phyloP scores from a whole-genome alignment of 2,888 invertebrate species.

The Holacanthella duospinosa region DNA sequence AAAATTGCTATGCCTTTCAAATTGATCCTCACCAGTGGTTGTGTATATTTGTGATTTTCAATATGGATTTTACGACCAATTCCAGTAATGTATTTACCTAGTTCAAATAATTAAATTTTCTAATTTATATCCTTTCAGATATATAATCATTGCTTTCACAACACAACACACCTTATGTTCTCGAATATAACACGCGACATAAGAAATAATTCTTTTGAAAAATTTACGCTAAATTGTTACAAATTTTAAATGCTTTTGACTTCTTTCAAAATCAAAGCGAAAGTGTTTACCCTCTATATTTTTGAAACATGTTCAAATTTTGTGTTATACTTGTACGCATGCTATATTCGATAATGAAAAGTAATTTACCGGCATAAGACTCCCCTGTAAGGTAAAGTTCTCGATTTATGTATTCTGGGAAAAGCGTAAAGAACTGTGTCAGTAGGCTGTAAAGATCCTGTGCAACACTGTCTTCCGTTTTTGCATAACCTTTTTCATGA shows the following conservation, averaged over 20 bases:
- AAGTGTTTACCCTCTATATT: too few relatives aligned
- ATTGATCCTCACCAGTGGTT: conserved; percentile 58
- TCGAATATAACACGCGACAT: too few relatives aligned
- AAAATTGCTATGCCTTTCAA: conserved; percentile 59
- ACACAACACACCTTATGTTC: too few relatives aligned
- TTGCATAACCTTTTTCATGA: conserved; percentile 62
- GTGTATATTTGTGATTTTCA: conserved; percentile 48
- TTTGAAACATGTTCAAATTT: too few relatives aligned
- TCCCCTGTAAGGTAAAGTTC: conserved; percentile 83
- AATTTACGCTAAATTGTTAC: too few relatives aligned
- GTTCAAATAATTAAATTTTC: conserved; percentile 18
- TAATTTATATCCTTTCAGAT: background rate
- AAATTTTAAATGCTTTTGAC: too few relatives aligned
- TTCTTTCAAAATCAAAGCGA: too few relatives aligned
- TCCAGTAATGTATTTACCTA: conserved; percentile 58
- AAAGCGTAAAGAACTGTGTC: conserved; percentile 71
- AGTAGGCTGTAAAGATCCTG: conserved; percentile 64
- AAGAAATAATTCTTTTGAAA: too few relatives aligned
- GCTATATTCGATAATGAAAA: too few relatives aligned
- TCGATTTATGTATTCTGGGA: conserved; percentile 60
- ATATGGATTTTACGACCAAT: conserved; percentile 57
- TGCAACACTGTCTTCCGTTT: conserved; percentile 67
- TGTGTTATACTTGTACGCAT: too few relatives aligned
- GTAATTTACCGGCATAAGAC: conserved; percentile 69
- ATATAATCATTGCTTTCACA: too few relatives aligned